Evolutionary conservation across 2,797 vertebrate species (phyloP), one percentile per base, ranked within the genome.

Genomic region (Clarias laeviceps): DNA sequence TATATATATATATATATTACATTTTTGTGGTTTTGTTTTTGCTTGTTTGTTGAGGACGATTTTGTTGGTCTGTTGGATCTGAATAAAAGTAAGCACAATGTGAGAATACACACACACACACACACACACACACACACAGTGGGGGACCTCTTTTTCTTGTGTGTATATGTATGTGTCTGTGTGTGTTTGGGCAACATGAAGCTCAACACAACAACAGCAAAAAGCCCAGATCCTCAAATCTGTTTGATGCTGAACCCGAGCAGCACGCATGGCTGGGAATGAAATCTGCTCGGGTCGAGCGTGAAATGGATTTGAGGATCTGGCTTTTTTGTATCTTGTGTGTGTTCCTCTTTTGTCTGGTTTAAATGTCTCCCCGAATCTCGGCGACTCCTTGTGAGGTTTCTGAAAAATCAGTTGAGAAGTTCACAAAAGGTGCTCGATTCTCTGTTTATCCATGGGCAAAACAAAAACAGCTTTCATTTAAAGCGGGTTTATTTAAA

Each of bases 201-300:
- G 81, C 81, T 50, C 54, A 15, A 62, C 81, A 62, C 81, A 82
- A 29, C 34, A 82, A 61, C 29, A 32, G 59, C 29, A 82, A 72
- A 37, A 82, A 11, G 5, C 29, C 27, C 92, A 94, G 93, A 90
- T 89, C 92, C 87, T 93, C 92, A 94, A 95, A 95, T 94, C 94
- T 94, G 94, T 96, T 96, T 96, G 95, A 92, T 95, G 96, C 94
- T 93, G 94, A 93, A 91, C 93, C 93, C 18, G 94, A 95, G 93
- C 95, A 94, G 17, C 95, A 95, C 83, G 80, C 82, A 77, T 73
- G 82, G 76, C 24, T 68, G 73, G 64, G 73, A 82, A 72, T 61
- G 56, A 73, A 82, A 69, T 70, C 22, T 72, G 95, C 93, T 95
- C 94, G 93, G 93, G 92, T 82, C 93, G 94, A 93, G 94, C 96